Conservation (phyloP, 1,140 invertebrate species). For the Pristionchus pacificus region DNA sequence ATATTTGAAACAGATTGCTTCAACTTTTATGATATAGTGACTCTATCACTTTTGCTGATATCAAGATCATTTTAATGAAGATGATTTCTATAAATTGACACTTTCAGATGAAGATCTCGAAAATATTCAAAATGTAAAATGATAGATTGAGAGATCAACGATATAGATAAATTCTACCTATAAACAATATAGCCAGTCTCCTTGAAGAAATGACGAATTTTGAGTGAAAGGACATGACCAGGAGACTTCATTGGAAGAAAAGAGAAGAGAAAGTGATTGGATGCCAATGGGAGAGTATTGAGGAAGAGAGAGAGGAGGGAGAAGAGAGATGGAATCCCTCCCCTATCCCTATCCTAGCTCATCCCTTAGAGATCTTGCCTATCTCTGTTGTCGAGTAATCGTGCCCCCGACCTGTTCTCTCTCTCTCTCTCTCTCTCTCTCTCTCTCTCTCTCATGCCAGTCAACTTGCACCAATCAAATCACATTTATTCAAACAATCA, state of each 20-base stretch:
- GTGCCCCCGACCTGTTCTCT: neutral
- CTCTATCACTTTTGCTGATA: no score
- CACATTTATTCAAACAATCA: neutral
- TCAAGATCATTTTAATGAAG: no score
- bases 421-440: neutral
- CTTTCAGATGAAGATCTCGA: no score
- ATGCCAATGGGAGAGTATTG: neutral
- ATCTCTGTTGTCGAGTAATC: no score
- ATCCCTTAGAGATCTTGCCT: no score
- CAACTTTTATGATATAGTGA: no score
- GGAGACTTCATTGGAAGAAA: slow-evolving; percentile 12
- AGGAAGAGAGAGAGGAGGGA: neutral
- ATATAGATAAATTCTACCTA: no score
- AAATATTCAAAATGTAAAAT: no score
- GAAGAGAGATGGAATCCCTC: neutral
- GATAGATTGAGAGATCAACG: no score
- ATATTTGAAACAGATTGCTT: no score
- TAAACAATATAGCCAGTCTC: slow-evolving; percentile 1
- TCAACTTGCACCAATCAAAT: neutral
- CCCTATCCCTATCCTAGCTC: neutral
- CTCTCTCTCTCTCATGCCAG: neutral
- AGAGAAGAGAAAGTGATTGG: neutral
- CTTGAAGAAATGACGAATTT: slow-evolving; percentile 12
- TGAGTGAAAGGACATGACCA: slow-evolving; percentile 17
- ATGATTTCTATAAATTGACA: no score